Base-by-base conservation (phyloP, 2,797 vertebrate genomes). In the Lophius americanus region DNA sequence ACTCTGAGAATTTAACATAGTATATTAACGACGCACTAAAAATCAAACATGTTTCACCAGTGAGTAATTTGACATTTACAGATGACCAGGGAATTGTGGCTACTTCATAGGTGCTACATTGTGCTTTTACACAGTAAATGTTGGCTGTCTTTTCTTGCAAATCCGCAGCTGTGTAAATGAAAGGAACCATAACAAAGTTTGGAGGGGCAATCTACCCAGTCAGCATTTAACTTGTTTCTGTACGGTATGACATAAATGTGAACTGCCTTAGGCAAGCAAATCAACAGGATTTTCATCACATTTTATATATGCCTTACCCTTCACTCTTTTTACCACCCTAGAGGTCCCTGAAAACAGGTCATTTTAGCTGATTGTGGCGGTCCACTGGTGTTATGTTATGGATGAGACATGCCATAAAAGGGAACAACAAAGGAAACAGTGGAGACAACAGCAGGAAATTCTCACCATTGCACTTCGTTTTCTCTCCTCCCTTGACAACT, bases 161-260 rank as follows among this genome's bases (percentile, higher is more conserved):
- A 90, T 67, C 65, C 70, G 78, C 88, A 90, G 85, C 87, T 85
- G 85, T 76, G 72, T 54, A 82, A 88, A 88, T 86, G 79, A 60
- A 72, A 64, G 61, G 74, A 71, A 60, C 75, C 43, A 48, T 60
- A 83, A 82, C 78, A 81, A 78, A 79, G 54, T 59, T 79, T 62
- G 61, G 48, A 59, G 36, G 57, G 63, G 52, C 81, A 76, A 77
- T 53, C 48, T 75, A 67, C 48, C 55, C 9, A 0, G 10, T 74
- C 68, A 76, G 75, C 59, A 50, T 60, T 78, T 73, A 67, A 67
- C 50, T 68, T 77, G 50, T 78, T 83, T 44, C 74, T 69, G 51
- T 54, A 68, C 52, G 56, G 66, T 56, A 41, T 70, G 74, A 81
- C 51, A 49, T 53, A 14, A 51, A 54, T 65, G 47, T 73, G 68